These are phyloP conservation scores for Elachura formosa DNA, from an alignment of 2,113 vertebrate species.

Conservation along the genomic window DNA sequence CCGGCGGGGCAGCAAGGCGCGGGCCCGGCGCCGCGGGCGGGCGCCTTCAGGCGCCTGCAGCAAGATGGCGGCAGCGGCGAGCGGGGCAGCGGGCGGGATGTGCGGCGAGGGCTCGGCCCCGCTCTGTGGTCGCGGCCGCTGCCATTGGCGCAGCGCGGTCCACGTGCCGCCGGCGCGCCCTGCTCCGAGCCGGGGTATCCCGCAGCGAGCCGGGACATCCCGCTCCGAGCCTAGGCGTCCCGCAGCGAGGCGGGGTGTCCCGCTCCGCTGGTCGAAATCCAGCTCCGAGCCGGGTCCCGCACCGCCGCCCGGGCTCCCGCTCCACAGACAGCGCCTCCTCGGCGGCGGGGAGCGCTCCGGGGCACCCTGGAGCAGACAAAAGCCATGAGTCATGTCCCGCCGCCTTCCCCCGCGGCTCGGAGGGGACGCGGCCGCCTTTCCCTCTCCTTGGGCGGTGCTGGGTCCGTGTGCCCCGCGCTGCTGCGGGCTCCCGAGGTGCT, in stretches of 20 bases:
- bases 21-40: not conserved
- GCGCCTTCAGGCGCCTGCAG: not conserved
- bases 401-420: not conserved
- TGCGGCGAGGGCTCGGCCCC: not conserved
- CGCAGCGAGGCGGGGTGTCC: too few species aligned
- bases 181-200: not conserved
- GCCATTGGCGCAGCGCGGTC: not conserved
- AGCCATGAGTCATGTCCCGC: not conserved
- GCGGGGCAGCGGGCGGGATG: not conserved
- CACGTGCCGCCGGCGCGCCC: not conserved
- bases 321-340: not conserved
- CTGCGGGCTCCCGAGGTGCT: accelerated
- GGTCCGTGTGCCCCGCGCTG: accelerated
- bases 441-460: accelerated
- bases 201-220: too few species aligned
- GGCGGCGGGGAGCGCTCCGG: not conserved
- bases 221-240: too few species aligned
- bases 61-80: constrained; percentile 46
- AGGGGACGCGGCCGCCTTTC: not conserved
- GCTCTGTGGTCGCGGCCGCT: constrained; percentile 18
- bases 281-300: not conserved
- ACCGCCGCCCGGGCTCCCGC: too few species aligned
- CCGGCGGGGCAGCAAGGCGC: not conserved
- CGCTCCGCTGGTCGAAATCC: too few species aligned
- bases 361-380: not conserved